Conservation (phyloP, 2,888 invertebrate species). For the Fragum sueziense region DNA sequence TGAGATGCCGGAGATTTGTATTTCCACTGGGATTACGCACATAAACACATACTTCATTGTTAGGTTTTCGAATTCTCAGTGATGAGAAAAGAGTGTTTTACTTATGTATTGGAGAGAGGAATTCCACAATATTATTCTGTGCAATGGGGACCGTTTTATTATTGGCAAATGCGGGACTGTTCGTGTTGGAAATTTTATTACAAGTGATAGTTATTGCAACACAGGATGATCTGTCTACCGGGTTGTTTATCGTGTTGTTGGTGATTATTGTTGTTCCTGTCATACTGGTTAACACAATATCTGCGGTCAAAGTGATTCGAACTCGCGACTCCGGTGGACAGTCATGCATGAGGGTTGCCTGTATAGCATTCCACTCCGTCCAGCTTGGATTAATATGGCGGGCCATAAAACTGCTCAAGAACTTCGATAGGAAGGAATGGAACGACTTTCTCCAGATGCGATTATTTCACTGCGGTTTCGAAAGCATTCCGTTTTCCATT, state of each 20-base stretch:
- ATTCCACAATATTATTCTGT: not conserved
- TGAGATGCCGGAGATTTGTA: too few relatives aligned
- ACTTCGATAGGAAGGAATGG: constrained; percentile 61
- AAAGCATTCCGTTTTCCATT: constrained; percentile 65
- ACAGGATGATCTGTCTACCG: constrained; percentile 35
- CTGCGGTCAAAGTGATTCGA: constrained; percentile 63
- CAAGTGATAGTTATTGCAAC: constrained; percentile 55
- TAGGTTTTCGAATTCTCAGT: not conserved
- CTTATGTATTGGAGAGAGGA: not conserved
- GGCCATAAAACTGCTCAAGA: constrained; percentile 62
- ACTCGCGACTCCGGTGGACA: constrained; percentile 63
- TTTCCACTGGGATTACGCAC: too few relatives aligned
- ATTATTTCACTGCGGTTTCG: constrained; percentile 66
- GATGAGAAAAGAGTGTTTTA: not conserved
- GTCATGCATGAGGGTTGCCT: constrained; percentile 58
- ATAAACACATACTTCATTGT: not conserved
- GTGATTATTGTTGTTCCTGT: constrained; percentile 58
- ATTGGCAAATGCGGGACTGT: constrained; percentile 41
- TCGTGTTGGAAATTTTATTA: constrained; percentile 59
- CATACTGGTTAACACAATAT: constrained; percentile 66
- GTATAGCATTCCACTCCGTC: constrained; percentile 65
- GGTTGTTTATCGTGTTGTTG: constrained; percentile 55
- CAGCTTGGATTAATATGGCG: constrained; percentile 73
- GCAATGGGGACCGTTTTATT: constrained; percentile 57
- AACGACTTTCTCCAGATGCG: constrained; percentile 65